These are phyloP conservation scores for Antigone vipio DNA, from an alignment of 2,113 vertebrate species.

Conservation along the genomic window DNA sequence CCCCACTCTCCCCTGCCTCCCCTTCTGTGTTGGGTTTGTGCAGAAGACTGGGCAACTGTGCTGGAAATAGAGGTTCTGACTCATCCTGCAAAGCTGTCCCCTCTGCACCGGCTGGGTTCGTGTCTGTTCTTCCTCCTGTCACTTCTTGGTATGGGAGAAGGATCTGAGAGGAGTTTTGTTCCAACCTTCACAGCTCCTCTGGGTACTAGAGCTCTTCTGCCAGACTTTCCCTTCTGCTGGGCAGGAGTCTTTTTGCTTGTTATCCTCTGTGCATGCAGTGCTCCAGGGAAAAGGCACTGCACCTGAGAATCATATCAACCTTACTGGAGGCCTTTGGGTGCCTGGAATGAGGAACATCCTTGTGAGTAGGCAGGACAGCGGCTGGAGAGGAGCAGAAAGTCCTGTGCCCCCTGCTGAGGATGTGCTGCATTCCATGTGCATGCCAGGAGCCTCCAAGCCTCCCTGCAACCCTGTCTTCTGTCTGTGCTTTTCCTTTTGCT, in stretches of 20 bases:
- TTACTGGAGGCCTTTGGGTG: not conserved
- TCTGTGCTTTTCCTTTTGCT: not conserved
- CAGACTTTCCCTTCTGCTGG: not conserved
- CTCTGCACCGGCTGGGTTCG: not conserved
- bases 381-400: not conserved
- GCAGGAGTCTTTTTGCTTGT: not conserved
- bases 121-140: not conserved
- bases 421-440: not conserved
- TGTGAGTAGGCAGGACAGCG: not conserved
- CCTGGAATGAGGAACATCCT: not conserved
- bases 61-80: not conserved
- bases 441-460: not conserved
- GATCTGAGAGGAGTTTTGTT: not conserved
- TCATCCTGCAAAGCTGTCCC: not conserved
- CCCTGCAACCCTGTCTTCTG: not conserved
- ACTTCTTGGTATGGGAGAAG: not conserved
- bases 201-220: not conserved
- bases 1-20: not conserved
- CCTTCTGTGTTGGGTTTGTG: not conserved
- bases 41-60: not conserved
- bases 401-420: not conserved
- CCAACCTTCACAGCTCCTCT: not conserved
- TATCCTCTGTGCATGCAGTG: not conserved
- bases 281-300: not conserved
- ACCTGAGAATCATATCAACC: not conserved